A percentile compares a stretch with the other conserved stretches of the same genome.
Conservation (phyloP, 2,888 invertebrate genomes). For the Apotomis capreana region DNA sequence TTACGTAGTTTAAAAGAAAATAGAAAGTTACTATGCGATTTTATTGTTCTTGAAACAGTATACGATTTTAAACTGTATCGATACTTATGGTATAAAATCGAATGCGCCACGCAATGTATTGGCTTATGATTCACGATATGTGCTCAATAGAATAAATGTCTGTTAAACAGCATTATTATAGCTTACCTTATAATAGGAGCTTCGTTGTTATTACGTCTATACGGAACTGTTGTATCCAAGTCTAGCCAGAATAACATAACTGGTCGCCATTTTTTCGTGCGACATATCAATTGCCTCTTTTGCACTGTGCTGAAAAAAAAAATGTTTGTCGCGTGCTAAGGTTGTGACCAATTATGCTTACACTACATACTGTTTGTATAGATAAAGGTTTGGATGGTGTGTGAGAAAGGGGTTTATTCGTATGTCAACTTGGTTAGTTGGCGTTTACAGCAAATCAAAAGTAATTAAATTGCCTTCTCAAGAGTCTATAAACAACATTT, state of each 20-base stretch:
- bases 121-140: conserved; percentile 61
- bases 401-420: neutral
- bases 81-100: conserved; percentile 42
- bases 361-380: neutral
- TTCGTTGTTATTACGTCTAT: conserved; percentile 36
- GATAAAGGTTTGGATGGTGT: neutral
- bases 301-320: neutral
- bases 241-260: neutral
- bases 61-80: conserved; percentile 36
- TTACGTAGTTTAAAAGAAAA: neutral
- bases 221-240: conserved; percentile 26
- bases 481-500: too few species aligned
- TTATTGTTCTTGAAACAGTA: conserved; percentile 18
- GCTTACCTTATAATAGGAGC: conserved; percentile 33
- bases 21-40: conserved; percentile 4
- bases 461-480: too few species aligned
- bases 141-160: conserved; percentile 62
- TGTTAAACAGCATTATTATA: conserved; percentile 51
- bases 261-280: neutral
- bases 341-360: neutral
- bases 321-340: neutral
- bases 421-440: neutral
- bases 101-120: conserved; percentile 39
- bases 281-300: neutral
- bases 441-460: neutral